Percentiles rank a stretch among this genome's conserved stretches.
Conservation (phyloP, 2,888 invertebrate genomes). For the Nycteola revayana region DNA sequence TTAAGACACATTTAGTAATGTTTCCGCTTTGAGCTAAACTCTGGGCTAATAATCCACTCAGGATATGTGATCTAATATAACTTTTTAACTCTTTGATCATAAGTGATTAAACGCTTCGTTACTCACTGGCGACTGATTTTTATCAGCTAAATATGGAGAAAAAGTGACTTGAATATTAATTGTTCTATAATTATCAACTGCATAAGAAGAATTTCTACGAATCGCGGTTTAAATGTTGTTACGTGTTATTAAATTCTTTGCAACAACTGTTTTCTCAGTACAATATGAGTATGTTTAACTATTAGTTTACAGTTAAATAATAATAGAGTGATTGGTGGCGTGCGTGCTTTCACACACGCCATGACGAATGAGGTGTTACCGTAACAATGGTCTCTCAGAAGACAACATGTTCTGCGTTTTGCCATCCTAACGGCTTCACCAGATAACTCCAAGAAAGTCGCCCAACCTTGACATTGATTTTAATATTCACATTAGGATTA, state of each 20-base stretch:
- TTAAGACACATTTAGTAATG: slow-evolving; percentile 23
- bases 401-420: background rate
- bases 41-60: no score
- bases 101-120: slow-evolving; percentile 3
- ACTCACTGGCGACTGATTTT: slow-evolving; percentile 3
- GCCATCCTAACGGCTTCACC: slow-evolving; percentile 2
- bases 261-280: slow-evolving; percentile 24
- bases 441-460: slow-evolving; percentile 8
- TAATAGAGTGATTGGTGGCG: slow-evolving; percentile 48
- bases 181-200: no score
- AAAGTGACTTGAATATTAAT: no score
- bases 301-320: slow-evolving; percentile 45
- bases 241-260: slow-evolving; percentile 31
- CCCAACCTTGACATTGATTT: slow-evolving; percentile 21
- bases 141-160: background rate
- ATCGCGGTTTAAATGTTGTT: slow-evolving; percentile 11
- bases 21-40: slow-evolving; percentile 23
- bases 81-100: slow-evolving; percentile 17
- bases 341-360: slow-evolving; percentile 48
- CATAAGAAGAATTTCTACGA: slow-evolving; percentile 7
- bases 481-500: slow-evolving; percentile 19
- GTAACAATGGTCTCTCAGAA: slow-evolving; percentile 5
- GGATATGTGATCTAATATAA: no score
- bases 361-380: slow-evolving; percentile 38
- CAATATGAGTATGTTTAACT: slow-evolving; percentile 36